Evolutionary conservation across 2,888 invertebrate species (phyloP), one percentile per base, ranked within the genome.

Genomic region (Agonum fuliginosum): DNA sequence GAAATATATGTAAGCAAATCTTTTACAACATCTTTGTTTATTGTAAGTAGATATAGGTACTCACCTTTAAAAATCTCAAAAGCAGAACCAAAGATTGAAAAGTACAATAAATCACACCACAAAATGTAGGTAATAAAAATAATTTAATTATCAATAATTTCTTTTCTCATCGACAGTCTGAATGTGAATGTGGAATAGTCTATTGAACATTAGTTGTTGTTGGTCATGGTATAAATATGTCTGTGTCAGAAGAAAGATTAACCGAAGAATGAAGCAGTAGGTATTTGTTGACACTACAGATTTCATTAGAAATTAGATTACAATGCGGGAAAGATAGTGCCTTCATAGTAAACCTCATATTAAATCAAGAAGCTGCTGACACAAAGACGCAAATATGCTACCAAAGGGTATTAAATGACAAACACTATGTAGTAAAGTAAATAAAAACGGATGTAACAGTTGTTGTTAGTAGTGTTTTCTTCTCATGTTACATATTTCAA

Each of bases 211-310:
- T 54, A 12, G 22, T 24, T 54, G 22, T 24, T 54, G n/a, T 24
- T 54, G 54, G 12, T 62, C 34, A 62, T 62, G 58, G 27, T 62
- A 62, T 14, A 30, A 62, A 27, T 62, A 62, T 62, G 27, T 17
- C 5, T 14, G 14, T 58, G 17, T 62, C 30, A 30, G 27, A 6
- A 17, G 30, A 62, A 10, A 30, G 30, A 30, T 62, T 17, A 62
- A 17, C 12, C 46, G 58, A 54, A 46, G 54, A 54, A 54, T 54
- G 58, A 27, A 62, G 30, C 5, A 17, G 58, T 30, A 62, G 58
- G 30, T 62, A 62, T 62, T 62, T 62, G 58, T 62, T 62, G 58
- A 62, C 58, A 30, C n/a, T 54, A 24, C 54, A 30, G 17, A 62
- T 62, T 62, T 54, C 27, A 62, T 14, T 62, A 12, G 27, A 62